Base-by-base conservation (phyloP, 2,888 invertebrate species). In the Drosophila monieri region DNA sequence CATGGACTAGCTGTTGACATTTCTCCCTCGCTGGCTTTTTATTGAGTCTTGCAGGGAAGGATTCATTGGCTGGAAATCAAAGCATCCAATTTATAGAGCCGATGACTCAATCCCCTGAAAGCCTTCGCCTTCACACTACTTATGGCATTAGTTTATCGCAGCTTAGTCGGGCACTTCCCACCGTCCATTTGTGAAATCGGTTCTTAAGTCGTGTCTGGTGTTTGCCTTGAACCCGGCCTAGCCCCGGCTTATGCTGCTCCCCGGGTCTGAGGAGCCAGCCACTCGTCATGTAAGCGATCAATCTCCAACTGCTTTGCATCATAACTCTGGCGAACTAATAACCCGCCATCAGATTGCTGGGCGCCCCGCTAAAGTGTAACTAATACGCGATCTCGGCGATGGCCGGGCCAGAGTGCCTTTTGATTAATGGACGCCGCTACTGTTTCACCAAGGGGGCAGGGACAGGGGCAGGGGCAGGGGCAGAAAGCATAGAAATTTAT, bases 391-490 rank as follows among this genome's bases (percentile, higher is more conserved):
- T 56, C 72, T 54, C 43, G 14, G 35, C 23, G 46, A 10, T 53
- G 49, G 43, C 56, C 21, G 35, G 35, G 51, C 51, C 25, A 41
- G 21, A 60, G 60, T 69, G 80, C 79, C 74, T 76, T 83, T 85
- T 83, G 81, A 83, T 83, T 83, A 83, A 83, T 83, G 81, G 60
- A 62, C 60, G 76, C 85, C 85, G 81, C 81, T 85, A 83, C 81
- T 79, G 81, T 83, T 81, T 79, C 25, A 15, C 14, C n/a, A 21
- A 53, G 59, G 14, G 23, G n/a, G 18, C 15, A 5, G 14, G n/a
- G n/a, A n/a, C n/a, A n/a, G n/a, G n/a, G n/a, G n/a, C n/a, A n/a
- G n/a, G n/a, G n/a, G n/a, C n/a, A n/a, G n/a, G n/a, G 18, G 14
- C 18, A 37, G 44, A 64, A 64, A 32, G 54, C 61, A 79, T 71